Evolutionary conservation across 2,113 vertebrate species (phyloP).

Genomic region (Colinus virginianus): DNA sequence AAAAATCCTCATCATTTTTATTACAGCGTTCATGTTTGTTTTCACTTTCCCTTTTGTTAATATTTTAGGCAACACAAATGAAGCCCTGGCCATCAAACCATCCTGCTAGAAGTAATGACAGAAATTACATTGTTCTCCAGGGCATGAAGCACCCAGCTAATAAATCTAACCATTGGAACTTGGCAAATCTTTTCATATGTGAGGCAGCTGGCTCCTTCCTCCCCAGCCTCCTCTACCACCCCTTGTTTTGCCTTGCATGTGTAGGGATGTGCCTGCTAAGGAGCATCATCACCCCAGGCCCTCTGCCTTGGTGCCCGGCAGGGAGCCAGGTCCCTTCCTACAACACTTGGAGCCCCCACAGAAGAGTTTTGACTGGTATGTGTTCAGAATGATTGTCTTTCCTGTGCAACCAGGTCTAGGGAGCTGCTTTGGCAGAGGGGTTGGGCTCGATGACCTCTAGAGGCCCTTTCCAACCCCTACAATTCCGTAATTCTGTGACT

Average conservation of each 20-base stretch:
- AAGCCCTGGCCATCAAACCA: slow-evolving; percentile 67
- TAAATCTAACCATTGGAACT: slow-evolving; percentile 75
- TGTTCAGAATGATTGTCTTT: neutral
- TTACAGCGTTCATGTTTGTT: slow-evolving; percentile 70
- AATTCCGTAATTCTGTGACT: no score
- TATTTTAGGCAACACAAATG: slow-evolving; percentile 64
- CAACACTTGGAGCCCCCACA: accelerated
- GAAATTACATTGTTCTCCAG: slow-evolving; percentile 80
- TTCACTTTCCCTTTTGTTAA: slow-evolving; percentile 67
- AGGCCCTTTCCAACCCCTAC: no score
- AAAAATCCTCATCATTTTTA: slow-evolving; percentile 65
- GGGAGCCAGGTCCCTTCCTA: neutral
- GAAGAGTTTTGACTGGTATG: neutral
- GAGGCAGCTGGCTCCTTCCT: slow-evolving; percentile 76
- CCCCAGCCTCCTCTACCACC: neutral
- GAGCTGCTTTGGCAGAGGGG: no score
- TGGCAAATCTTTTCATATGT: slow-evolving; percentile 71
- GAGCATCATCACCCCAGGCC: neutral
- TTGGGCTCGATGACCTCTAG: no score
- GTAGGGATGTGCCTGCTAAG: neutral
- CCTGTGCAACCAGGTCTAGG: no score
- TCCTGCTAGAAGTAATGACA: slow-evolving; percentile 75
- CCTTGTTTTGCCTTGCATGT: neutral
- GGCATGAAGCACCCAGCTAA: slow-evolving; percentile 76
- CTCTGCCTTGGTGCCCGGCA: neutral